A percentile compares a stretch with the other conserved stretches of the same genome.
Evolutionary conservation across 2,888 invertebrate genomes (phyloP).

Genomic region (Melitaea athalia): DNA sequence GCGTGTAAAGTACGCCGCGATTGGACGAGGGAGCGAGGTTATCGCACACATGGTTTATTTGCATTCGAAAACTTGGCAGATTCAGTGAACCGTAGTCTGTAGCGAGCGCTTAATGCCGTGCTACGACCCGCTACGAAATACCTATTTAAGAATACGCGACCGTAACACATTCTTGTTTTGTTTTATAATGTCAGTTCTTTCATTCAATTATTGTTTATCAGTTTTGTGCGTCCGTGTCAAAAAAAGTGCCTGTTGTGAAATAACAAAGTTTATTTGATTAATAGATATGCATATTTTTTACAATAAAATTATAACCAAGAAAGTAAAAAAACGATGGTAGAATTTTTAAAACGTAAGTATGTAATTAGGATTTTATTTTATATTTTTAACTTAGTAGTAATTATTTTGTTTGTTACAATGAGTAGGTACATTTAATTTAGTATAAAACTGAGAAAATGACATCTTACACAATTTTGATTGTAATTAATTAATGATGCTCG

Average conservation of each 20-base stretch:
- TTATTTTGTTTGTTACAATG: not conserved
- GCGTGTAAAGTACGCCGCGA: constrained; percentile 70
- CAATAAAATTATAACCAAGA: not conserved
- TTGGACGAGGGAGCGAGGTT: constrained; percentile 62
- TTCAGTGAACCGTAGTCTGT: constrained; percentile 79
- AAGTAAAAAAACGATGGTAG: not conserved
- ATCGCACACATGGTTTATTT: constrained; percentile 79
- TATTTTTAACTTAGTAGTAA: not conserved
- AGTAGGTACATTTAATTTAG: not conserved
- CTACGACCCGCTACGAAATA: constrained; percentile 62
- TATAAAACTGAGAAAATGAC: not conserved
- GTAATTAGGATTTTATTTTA: not conserved
- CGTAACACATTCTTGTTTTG: constrained; percentile 46
- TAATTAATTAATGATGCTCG: constrained; percentile 7
- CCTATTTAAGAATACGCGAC: constrained; percentile 35
- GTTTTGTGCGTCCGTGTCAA: not conserved
- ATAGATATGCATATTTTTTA: not conserved
- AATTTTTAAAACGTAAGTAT: not conserved
- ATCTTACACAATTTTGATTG: not conserved
- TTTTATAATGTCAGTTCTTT: not conserved
- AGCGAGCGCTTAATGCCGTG: constrained; percentile 58
- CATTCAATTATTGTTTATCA: not conserved
- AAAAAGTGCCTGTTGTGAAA: not conserved
- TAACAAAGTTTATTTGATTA: not conserved
- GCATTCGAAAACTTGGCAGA: constrained; percentile 75